Percentiles rank a stretch among this genome's conserved stretches.
phyloP scores from a whole-genome alignment of 1,140 invertebrate species.

The Manduca sexta region DNA sequence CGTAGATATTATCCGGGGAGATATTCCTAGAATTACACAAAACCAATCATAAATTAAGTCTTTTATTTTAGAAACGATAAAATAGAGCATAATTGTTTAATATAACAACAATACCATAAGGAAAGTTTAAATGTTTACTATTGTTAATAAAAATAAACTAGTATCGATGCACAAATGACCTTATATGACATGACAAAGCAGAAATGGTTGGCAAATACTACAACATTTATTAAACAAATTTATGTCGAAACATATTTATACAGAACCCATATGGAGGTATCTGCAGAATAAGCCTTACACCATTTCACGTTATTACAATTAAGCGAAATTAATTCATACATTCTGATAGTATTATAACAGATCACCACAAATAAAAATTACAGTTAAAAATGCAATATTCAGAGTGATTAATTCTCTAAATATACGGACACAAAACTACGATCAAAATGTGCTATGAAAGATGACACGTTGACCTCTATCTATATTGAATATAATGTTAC shows the following conservation, averaged over 20 bases:
- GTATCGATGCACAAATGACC: background rate
- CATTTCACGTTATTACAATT: too few species aligned
- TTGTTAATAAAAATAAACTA: slow-evolving; percentile 37
- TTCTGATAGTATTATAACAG: slow-evolving; percentile 1
- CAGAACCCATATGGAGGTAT: too few species aligned
- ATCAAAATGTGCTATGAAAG: slow-evolving; percentile 32
- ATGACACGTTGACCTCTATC: slow-evolving; percentile 23
- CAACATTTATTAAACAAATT: too few species aligned
- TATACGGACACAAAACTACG: slow-evolving; percentile 35
- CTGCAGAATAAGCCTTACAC: too few species aligned
- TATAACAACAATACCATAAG: slow-evolving; percentile 65
- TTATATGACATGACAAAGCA: background rate
- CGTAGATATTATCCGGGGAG: background rate
- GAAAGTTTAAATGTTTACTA: slow-evolving; percentile 47
- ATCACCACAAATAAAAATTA: slow-evolving; percentile 16
- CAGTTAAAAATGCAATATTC: slow-evolving; percentile 23
- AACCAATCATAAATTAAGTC: slow-evolving; percentile 59
- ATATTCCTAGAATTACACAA: slow-evolving; percentile 3
- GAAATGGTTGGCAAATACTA: background rate
- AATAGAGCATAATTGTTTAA: slow-evolving; percentile 68
- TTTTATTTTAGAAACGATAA: slow-evolving; percentile 70
- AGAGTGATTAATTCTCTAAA: slow-evolving; percentile 27
- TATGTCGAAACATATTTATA: too few species aligned
- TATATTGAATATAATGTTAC: slow-evolving; percentile 15
- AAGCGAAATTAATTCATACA: background rate